phyloP scores from a whole-genome alignment of 2,113 vertebrate species.

The Plecotus auritus region DNA sequence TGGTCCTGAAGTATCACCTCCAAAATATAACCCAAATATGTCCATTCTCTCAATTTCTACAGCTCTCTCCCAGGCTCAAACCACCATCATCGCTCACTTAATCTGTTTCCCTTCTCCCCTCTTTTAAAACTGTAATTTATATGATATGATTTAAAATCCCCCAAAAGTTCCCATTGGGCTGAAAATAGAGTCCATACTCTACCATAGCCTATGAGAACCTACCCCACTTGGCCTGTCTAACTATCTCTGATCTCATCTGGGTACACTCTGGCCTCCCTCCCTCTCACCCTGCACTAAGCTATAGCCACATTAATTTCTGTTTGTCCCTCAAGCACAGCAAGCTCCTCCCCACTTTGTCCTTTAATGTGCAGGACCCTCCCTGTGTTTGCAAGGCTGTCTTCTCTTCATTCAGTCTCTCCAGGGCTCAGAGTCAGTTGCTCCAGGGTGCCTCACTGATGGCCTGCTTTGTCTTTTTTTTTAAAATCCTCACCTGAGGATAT shows the following conservation, averaged over 20 bases:
- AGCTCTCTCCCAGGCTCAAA: neutral
- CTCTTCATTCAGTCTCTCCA: neutral
- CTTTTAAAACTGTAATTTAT: neutral
- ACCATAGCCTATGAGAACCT: neutral
- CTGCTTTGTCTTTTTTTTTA: too few relatives aligned
- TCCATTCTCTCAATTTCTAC: neutral
- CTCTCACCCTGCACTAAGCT: neutral
- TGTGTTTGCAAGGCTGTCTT: neutral
- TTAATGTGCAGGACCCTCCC: neutral
- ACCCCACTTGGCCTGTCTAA: neutral
- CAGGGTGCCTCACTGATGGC: neutral
- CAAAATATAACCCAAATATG: neutral
- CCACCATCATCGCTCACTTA: neutral
- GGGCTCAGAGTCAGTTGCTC: neutral
- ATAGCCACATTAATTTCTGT: neutral
- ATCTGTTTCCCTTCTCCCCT: neutral
- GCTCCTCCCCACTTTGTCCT: too few relatives aligned
- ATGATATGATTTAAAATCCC: neutral
- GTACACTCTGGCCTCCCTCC: neutral
- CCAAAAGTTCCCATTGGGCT: neutral
- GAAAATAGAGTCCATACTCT: neutral
- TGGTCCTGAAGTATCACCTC: neutral
- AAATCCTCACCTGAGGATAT: neutral
- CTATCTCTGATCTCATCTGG: neutral
- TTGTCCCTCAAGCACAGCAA: neutral